Evolutionary conservation across 2,113 vertebrate species (phyloP), one percentile per base, ranked within the genome.

Genomic region (Salvator merianae): DNA sequence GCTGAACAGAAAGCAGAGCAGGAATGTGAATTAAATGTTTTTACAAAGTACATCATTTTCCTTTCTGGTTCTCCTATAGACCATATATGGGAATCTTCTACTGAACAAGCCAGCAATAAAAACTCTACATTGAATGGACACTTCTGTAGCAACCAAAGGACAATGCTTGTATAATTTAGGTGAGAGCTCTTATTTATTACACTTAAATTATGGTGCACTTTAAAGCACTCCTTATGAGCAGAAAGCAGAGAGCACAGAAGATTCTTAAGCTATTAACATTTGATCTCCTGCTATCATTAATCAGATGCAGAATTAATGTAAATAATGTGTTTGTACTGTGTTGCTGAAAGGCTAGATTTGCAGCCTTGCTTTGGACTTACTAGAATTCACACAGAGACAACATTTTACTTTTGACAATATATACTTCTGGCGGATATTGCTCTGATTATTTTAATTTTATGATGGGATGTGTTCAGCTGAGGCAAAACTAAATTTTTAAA

Each of bases 191-290:
- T 92, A 89, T 93, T 94, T 92, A 89, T 94, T 89, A 88, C 66
- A 65, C 47, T 86, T 59, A 89, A 93, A 90, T 93, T 87, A 91
- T 55, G 91, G 91, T 90, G 71, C 87, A 83, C 91, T 90, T 89
- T 55, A 89, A 95, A 89, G 90, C 82, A 76, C 83, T 84, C 86
- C 73, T 28, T 89, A 89, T 82, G 81, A 83, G 63, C 69, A 55
- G 76, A n/a, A n/a, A n/a, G n/a, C n/a, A n/a, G n/a, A 88, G 84
- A 90, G 90, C 90, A 89, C 36, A 74, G 88, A 90, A 79, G 91
- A 93, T 94, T 88, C 84, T 93, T 89, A 90, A 90, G 88, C 85
- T 93, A 93, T 94, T 94, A 94, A 93, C 92, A 90, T 93, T 95
- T 95, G 93, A 90, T 94, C 92, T 93, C 90, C 91, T 91, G 85